Evolutionary conservation across 2,888 invertebrate species (phyloP).

Genomic region (Petrolisthes cinctipes): DNA sequence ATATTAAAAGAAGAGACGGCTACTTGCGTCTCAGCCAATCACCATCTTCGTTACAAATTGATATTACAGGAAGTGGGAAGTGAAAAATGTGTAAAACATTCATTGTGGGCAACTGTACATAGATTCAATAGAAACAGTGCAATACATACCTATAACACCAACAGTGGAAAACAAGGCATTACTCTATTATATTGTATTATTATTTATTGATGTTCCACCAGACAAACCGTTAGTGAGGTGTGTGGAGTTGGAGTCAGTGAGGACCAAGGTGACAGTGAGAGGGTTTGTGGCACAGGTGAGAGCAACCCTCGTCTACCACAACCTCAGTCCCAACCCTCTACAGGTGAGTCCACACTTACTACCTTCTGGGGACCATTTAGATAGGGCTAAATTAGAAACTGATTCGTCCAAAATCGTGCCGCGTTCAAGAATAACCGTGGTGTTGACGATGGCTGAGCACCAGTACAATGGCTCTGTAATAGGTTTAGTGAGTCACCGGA

Average conservation of each 20-base stretch:
- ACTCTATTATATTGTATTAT: not conserved
- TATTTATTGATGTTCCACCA: not conserved
- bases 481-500: no score
- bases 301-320: slow-evolving; percentile 32
- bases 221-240: not conserved
- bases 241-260: not conserved
- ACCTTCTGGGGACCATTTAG: not conserved
- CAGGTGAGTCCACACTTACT: slow-evolving; percentile 22
- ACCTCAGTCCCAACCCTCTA: not conserved
- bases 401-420: not conserved
- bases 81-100: no score
- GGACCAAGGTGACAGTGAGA: slow-evolving; percentile 10
- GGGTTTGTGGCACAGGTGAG: slow-evolving; percentile 50
- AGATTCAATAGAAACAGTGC: not conserved
- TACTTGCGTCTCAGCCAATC: no score
- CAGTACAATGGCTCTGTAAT: not conserved
- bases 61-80: no score
- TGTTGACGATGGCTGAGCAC: not conserved
- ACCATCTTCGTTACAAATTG: no score
- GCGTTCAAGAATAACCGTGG: no score
- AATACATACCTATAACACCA: not conserved
- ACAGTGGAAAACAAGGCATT: not conserved
- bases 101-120: no score
- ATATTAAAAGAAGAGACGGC: no score
- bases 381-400: not conserved